These are phyloP conservation scores for Todiramphus saurophagus DNA, from an alignment of 2,113 vertebrate species.

Conservation along the genomic window DNA sequence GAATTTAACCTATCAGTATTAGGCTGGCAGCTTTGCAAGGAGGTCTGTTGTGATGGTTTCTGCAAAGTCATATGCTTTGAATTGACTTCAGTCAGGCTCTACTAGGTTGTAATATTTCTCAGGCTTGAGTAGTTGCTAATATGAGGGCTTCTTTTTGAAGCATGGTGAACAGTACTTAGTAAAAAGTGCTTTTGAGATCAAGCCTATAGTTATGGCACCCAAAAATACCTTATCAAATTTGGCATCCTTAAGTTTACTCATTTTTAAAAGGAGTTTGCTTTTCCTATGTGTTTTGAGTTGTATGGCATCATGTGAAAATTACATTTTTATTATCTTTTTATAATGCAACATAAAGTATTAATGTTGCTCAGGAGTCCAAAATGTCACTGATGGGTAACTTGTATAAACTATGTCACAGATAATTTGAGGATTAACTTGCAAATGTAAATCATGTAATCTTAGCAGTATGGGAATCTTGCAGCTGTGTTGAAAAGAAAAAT, in stretches of 20 bases:
- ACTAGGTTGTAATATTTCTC: background rate
- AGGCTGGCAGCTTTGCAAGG: constrained; percentile 74
- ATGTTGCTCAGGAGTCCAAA: background rate
- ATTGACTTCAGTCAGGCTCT: background rate
- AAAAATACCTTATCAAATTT: background rate
- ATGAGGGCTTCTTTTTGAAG: background rate
- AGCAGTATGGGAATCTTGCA: background rate
- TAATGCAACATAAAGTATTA: background rate
- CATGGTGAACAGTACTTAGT: background rate
- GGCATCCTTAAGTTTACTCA: background rate
- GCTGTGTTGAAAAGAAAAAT: background rate
- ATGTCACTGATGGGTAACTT: background rate
- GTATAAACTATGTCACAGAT: background rate
- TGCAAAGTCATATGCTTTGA: background rate
- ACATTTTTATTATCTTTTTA: background rate
- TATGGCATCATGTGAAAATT: background rate
- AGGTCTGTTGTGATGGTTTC: constrained; percentile 58
- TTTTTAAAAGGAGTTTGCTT: background rate
- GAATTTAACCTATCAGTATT: constrained; percentile 68
- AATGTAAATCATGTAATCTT: background rate
- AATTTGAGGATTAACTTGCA: background rate
- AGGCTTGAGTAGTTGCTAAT: constrained; percentile 32
- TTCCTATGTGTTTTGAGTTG: background rate
- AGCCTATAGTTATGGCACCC: background rate
- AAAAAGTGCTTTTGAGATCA: background rate